Conservation (phyloP, 2,113 vertebrate species). For the Rhea pennata region DNA sequence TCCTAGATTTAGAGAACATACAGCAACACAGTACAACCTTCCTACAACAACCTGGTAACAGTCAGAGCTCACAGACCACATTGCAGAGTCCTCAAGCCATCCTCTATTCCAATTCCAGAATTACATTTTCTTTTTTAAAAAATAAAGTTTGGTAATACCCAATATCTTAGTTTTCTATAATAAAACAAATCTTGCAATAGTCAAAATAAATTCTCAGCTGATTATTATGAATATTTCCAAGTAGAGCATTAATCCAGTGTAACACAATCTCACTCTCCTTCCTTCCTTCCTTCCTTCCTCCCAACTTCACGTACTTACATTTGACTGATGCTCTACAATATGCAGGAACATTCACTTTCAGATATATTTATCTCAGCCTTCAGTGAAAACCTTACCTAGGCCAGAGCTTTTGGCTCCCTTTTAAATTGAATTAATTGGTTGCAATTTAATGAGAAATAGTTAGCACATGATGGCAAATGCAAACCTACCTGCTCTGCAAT, state of each 20-base stretch:
- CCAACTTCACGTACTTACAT: background rate
- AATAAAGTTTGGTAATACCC: background rate
- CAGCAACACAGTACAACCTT: background rate
- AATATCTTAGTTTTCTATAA: background rate
- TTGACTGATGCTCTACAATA: background rate
- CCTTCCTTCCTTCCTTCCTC: background rate
- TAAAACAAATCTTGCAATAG: background rate
- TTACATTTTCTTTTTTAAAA: background rate
- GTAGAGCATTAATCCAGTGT: background rate
- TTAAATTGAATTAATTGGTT: background rate
- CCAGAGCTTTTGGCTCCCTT: background rate
- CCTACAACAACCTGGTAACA: background rate
- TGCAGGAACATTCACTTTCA: background rate
- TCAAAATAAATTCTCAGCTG: background rate
- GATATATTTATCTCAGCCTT: background rate
- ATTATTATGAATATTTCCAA: background rate
- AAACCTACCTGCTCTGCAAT: background rate
- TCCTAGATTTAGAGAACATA: background rate
- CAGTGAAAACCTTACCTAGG: background rate
- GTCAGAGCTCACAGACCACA: background rate
- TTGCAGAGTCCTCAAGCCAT: background rate
- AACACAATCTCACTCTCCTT: background rate
- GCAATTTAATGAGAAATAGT: background rate
- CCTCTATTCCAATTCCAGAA: background rate
- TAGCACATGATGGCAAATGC: background rate